Conservation (phyloP, 2,797 vertebrate genomes). For the Rhincodon typus region DNA sequence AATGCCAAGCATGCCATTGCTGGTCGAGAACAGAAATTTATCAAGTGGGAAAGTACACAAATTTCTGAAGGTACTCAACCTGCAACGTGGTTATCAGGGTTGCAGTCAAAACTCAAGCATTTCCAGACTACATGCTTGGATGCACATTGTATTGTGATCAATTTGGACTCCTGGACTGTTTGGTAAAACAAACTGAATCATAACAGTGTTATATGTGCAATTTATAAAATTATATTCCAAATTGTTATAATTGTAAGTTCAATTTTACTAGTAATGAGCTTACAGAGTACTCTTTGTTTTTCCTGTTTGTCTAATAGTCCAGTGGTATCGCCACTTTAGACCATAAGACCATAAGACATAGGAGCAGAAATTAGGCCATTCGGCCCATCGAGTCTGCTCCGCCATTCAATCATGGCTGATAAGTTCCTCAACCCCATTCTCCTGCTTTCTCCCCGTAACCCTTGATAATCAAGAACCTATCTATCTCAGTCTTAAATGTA, state of each 20-base stretch:
- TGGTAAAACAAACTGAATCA: conserved; percentile 64
- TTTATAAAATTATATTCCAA: background rate
- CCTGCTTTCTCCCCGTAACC: too few relatives aligned
- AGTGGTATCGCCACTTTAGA: too few relatives aligned
- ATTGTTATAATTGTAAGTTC: too few relatives aligned
- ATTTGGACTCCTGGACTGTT: conserved; percentile 83
- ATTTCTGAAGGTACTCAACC: background rate
- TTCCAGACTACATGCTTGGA: conserved; percentile 70
- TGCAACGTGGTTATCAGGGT: conserved; percentile 55
- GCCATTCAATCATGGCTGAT: too few relatives aligned
- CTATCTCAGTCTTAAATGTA: too few relatives aligned
- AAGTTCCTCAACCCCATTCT: too few relatives aligned
- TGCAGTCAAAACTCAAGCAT: conserved; percentile 82
- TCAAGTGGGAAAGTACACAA: background rate
- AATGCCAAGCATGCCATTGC: background rate
- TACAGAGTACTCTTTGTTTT: too few relatives aligned
- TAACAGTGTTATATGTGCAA: background rate
- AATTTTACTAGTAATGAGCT: background rate
- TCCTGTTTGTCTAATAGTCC: background rate
- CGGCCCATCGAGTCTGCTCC: too few relatives aligned
- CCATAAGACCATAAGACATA: too few relatives aligned
- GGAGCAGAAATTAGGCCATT: too few relatives aligned
- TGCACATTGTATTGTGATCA: conserved; percentile 84
- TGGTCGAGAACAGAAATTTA: background rate
- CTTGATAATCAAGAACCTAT: too few relatives aligned